phyloP scores from a whole-genome alignment of 2,113 vertebrate species.

The Rhinolophus sinicus region DNA sequence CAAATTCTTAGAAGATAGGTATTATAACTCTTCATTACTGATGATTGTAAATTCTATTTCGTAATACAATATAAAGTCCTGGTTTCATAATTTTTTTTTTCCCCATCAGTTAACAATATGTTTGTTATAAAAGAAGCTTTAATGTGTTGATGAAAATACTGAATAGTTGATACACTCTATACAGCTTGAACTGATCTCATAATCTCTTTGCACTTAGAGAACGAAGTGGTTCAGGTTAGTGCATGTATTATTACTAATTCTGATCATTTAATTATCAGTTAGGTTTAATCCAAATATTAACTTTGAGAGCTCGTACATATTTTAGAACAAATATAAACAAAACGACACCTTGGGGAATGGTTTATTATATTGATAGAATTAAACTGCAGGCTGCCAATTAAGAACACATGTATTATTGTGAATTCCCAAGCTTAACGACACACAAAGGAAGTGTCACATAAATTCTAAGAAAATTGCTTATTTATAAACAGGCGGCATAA shows the following conservation, averaged over 20 bases:
- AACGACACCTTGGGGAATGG: constrained; percentile 62
- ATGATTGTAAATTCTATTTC: constrained; percentile 63
- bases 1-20: constrained; percentile 12
- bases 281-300: constrained; percentile 69
- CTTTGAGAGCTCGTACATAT: constrained; percentile 58
- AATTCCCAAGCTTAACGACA: constrained; percentile 49
- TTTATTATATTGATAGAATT: constrained; percentile 72
- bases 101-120: constrained; percentile 56
- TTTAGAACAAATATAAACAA: constrained; percentile 70
- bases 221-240: constrained; percentile 64
- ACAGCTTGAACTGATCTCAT: constrained; percentile 62
- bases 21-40: constrained; percentile 12
- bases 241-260: constrained; percentile 65
- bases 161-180: constrained; percentile 67
- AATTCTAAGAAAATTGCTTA: constrained; percentile 37
- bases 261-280: constrained; percentile 72
- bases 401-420: constrained; percentile 53
- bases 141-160: constrained; percentile 44
- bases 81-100: neutral
- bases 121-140: constrained; percentile 53
- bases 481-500: neutral
- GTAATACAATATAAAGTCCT: constrained; percentile 50
- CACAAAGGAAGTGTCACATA: constrained; percentile 35
- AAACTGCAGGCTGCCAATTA: constrained; percentile 62
- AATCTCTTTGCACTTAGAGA: constrained; percentile 55